Evolutionary conservation across 2,797 vertebrate species (phyloP), one percentile per base, ranked within the genome.

Genomic region (Acridotheres tristis): DNA sequence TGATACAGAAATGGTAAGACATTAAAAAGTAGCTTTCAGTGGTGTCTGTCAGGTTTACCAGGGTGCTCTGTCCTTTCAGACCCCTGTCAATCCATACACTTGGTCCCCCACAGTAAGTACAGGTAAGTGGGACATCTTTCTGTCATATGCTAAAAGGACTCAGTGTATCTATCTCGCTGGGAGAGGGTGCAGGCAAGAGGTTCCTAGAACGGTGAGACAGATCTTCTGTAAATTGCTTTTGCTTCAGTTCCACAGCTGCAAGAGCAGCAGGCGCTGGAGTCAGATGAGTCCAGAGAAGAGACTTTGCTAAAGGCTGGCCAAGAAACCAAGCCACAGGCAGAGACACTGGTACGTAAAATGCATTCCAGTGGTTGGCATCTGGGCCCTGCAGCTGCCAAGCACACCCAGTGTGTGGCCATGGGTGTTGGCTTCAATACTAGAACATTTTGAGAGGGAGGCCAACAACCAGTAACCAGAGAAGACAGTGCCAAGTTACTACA

Each of bases 341-440:
- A 94, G 95, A 95, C 84, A 68, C 57, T 79, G 90, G 94, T 96
- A 96, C 81, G 85, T 93, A 85, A 97, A 97, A 97, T 93, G 82
- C 97, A 98, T 98, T 98, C 97, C 98, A 97, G 97, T 65, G 97
- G 97, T 96, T 98, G 98, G 97, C 97, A 97, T 97, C 97, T 97
- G 96, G 96, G 85, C 55, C 75, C 54, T 38, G 88, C 89, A 94
- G 94, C 96, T 96, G 97, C 97, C 97, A 96, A 97, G 91, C 89
- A 75, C 91, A 97, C 97, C 96, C 97, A 97, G 91, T 86, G 95
- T 97, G 98, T 89, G 96, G 96, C 94, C 91, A 65, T 88, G 93
- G 88, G 95, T 96, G 88, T 95, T 97, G 97, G 96, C 97, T 96
- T 79, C 95, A 89, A 29, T 87, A 91, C 78, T 62, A 97, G 96